These are phyloP conservation scores for Xestia ashworthii DNA, from an alignment of 2,888 invertebrate genomes.

Conservation along the genomic window DNA sequence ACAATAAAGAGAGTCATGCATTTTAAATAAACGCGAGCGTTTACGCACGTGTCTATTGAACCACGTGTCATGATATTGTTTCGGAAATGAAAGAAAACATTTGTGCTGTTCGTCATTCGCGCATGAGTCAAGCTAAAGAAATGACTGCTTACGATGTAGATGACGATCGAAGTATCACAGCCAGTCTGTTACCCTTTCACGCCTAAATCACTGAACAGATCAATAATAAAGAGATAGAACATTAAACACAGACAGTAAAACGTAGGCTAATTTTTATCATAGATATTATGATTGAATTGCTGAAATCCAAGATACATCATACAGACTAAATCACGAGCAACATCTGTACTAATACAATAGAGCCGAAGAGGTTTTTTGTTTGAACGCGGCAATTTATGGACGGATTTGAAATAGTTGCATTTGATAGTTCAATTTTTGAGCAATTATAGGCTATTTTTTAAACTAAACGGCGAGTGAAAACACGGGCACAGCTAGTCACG, in stretches of 20 bases:
- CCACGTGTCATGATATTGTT: constrained; percentile 23
- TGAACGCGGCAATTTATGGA: neutral
- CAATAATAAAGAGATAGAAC: neutral
- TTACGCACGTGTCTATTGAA: constrained; percentile 9
- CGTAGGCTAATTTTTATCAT: neutral
- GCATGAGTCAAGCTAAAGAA: constrained; percentile 8
- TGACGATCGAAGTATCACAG: neutral
- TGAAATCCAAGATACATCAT: too few species aligned
- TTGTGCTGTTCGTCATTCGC: constrained; percentile 8
- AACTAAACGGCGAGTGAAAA: neutral
- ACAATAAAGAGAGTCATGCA: constrained; percentile 33
- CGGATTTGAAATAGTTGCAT: neutral
- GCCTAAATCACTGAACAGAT: neutral
- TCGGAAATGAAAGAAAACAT: constrained; percentile 29
- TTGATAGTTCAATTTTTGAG: neutral
- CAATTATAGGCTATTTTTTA: neutral
- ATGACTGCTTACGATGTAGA: neutral
- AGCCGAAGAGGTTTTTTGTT: neutral
- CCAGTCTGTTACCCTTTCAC: neutral
- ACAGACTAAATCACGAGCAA: too few species aligned
- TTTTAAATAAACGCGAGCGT: constrained; percentile 30
- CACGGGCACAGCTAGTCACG: neutral
- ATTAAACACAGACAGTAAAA: too few species aligned
- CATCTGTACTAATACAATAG: neutral
- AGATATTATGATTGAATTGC: neutral